phyloP scores from a whole-genome alignment of 2,888 invertebrate species.

The Sepiola atlantica region DNA sequence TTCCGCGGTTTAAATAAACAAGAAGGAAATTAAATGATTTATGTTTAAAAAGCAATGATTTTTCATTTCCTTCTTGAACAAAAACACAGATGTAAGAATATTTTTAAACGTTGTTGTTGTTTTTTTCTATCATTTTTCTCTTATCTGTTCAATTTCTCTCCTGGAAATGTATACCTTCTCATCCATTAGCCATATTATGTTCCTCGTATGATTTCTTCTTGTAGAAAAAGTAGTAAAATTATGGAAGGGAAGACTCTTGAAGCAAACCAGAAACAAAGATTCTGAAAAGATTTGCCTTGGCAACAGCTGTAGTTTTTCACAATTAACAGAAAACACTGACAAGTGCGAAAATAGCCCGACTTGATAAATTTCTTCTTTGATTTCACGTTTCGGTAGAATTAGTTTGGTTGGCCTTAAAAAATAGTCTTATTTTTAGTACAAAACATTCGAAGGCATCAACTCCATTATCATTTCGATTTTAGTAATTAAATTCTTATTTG shows the following conservation, averaged over 20 bases:
- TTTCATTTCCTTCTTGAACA: background rate
- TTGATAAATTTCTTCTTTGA: too few relatives aligned
- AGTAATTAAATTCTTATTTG: too few relatives aligned
- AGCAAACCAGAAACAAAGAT: background rate
- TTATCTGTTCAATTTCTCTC: background rate
- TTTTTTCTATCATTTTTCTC: background rate
- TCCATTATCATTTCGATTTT: too few relatives aligned
- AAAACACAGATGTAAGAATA: background rate
- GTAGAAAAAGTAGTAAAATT: background rate
- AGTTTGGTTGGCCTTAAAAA: too few relatives aligned
- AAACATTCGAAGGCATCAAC: too few relatives aligned
- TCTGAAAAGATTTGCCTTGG: background rate
- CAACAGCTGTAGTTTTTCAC: background rate
- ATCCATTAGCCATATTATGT: background rate
- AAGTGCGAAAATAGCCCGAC: background rate
- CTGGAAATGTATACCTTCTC: background rate
- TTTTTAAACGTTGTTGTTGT: background rate
- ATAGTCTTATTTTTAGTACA: too few relatives aligned
- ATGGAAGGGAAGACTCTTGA: background rate
- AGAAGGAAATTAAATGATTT: background rate
- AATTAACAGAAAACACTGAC: background rate
- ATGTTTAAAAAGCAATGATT: background rate
- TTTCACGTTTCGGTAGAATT: too few relatives aligned
- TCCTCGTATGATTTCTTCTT: background rate
- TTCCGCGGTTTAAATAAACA: background rate